phyloP scores from a whole-genome alignment of 2,888 invertebrate genomes.

The Limnephilus lunatus region DNA sequence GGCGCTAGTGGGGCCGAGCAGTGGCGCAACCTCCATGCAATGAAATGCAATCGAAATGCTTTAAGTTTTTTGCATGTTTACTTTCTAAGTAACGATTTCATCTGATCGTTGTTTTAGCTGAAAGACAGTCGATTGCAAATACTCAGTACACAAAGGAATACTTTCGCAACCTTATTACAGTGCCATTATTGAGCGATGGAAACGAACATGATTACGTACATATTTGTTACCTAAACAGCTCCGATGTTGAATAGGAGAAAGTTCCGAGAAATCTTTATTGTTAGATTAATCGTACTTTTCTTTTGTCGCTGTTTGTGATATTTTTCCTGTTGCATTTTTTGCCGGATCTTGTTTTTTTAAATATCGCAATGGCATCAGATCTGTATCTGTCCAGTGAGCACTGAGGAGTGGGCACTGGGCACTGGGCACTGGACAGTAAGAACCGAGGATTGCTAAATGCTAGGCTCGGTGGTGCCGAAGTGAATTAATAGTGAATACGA shows the following conservation, averaged over 20 bases:
- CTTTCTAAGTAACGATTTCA: constrained; percentile 64
- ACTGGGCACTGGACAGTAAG: background rate
- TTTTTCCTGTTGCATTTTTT: constrained; percentile 32
- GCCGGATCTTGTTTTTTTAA: constrained; percentile 10
- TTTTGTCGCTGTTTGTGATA: constrained; percentile 18
- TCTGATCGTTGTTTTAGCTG: constrained; percentile 63
- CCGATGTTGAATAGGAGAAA: constrained; percentile 52
- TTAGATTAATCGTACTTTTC: constrained; percentile 36
- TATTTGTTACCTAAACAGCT: constrained; percentile 56
- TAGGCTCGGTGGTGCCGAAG: background rate
- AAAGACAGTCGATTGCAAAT: constrained; percentile 64
- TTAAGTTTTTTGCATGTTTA: constrained; percentile 61
- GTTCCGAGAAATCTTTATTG: constrained; percentile 46
- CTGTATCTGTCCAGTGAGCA: background rate
- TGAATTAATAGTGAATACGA: background rate
- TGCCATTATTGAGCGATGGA: constrained; percentile 60
- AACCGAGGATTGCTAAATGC: background rate
- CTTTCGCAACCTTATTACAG: constrained; percentile 61
- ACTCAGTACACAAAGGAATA: constrained; percentile 58
- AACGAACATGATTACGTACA: constrained; percentile 62
- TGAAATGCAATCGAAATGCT: constrained; percentile 59
- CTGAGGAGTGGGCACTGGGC: background rate
- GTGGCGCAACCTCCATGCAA: constrained; percentile 55
- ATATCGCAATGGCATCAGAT: constrained; percentile 33
- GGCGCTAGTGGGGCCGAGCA: background rate